These are phyloP conservation scores for Drosophila persimilis DNA, from an alignment of 1,140 invertebrate species.

Conservation along the genomic window DNA sequence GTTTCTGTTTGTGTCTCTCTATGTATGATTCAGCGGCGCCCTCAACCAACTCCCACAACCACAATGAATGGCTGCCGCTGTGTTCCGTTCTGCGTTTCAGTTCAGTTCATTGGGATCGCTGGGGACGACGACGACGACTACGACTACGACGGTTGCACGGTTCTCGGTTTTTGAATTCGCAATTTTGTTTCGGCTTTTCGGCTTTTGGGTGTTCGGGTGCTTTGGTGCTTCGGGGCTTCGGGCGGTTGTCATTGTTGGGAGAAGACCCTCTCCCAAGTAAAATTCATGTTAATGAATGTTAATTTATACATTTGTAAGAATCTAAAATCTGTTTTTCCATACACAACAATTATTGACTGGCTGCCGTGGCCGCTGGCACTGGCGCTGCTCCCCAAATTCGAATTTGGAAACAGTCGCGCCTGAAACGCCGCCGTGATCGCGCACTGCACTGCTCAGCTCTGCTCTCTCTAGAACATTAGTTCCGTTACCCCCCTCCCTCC, in stretches of 20 bases:
- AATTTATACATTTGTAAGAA: slow-evolving; percentile 80
- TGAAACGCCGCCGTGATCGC: slow-evolving; percentile 41
- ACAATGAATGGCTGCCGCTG: slow-evolving; percentile 55
- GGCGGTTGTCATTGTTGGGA: slow-evolving; percentile 12
- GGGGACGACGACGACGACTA: too few species aligned
- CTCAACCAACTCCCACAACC: slow-evolving; percentile 56
- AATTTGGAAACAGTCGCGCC: slow-evolving; percentile 56
- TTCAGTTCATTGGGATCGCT: too few species aligned
- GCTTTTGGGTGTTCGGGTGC: slow-evolving; percentile 10
- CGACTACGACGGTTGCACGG: slow-evolving; percentile 18
- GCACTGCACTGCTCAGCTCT: too few species aligned
- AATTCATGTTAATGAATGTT: slow-evolving; percentile 81
- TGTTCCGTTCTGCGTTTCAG: slow-evolving; percentile 41
- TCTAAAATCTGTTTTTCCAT: slow-evolving; percentile 63
- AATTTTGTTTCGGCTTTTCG: slow-evolving; percentile 10
- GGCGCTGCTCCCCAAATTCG: slow-evolving; percentile 26
- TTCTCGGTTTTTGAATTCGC: slow-evolving; percentile 43
- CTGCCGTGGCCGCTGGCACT: slow-evolving; percentile 12
- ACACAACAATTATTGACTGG: slow-evolving; percentile 48
- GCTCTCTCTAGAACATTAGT: slow-evolving; percentile 1
- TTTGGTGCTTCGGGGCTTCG: slow-evolving; percentile 10
- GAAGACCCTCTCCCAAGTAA: slow-evolving; percentile 30
- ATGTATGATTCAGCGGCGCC: slow-evolving; percentile 66
- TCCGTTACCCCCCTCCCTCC: too few species aligned
- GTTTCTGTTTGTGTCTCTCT: slow-evolving; percentile 22